These are phyloP conservation scores for Coleophora deauratella DNA, from an alignment of 2,888 invertebrate genomes.

Conservation along the genomic window DNA sequence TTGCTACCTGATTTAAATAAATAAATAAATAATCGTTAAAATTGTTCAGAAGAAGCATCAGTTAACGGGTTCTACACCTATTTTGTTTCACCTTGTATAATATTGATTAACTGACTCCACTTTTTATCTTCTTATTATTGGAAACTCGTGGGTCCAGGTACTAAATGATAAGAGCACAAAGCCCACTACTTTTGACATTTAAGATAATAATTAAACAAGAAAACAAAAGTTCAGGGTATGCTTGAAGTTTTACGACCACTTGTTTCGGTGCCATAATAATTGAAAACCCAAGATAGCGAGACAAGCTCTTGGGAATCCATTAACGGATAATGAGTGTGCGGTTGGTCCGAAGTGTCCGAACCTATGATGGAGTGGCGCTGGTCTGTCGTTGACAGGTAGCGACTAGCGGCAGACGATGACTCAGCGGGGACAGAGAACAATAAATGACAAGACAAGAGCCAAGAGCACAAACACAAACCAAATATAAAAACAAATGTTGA, in stretches of 20 bases:
- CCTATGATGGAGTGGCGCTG: constrained; percentile 55
- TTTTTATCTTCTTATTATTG: too few relatives aligned
- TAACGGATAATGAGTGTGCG: constrained; percentile 53
- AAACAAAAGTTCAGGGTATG: constrained; percentile 1
- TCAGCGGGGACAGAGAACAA: constrained; percentile 38
- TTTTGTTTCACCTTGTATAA: too few relatives aligned
- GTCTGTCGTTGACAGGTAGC: constrained; percentile 58
- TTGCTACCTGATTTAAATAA: too few relatives aligned
- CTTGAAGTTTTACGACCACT: constrained; percentile 30
- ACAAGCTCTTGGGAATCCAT: constrained; percentile 49
- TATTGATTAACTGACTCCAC: too few relatives aligned
- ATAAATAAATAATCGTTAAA: constrained; percentile 1
- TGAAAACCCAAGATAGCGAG: constrained; percentile 42
- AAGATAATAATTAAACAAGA: background rate
- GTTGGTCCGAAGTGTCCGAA: constrained; percentile 38
- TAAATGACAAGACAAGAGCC: constrained; percentile 20
- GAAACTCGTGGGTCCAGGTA: too few relatives aligned
- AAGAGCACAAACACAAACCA: constrained; percentile 7
- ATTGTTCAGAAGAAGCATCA: too few relatives aligned
- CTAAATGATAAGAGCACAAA: too few relatives aligned
- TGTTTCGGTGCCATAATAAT: constrained; percentile 35
- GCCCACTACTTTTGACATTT: too few relatives aligned
- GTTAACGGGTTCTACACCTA: too few relatives aligned
- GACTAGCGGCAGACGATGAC: constrained; percentile 31
- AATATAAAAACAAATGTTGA: constrained; percentile 19